Base-by-base conservation (phyloP, 2,888 invertebrate genomes). In the Odiellus spinosus region DNA sequence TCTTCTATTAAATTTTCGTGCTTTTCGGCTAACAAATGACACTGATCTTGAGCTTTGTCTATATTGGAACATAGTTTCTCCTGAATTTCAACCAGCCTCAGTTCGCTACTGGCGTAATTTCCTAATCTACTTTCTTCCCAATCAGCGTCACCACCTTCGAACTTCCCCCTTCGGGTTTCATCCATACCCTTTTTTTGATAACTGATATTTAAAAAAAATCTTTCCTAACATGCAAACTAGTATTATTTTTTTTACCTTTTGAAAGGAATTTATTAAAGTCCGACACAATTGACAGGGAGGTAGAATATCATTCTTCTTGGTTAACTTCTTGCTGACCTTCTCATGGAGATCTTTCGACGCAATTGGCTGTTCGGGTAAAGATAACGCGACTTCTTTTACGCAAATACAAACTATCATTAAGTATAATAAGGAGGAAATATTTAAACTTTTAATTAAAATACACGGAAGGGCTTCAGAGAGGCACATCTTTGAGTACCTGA, bases 131-230 rank as follows among this genome's bases (percentile, higher is more conserved):
- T 84, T 64, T 87, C 85, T 63, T 91, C 91, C 87, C 90, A 91
- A 4, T 84, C 86, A 0, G 87, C 77, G 64, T 91, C 90, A 1
- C 91, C 91, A 3, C 91, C 91, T 58, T 85, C 90, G 67, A 82
- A 88, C 64, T 87, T 86, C 11, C 82, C 83, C 57, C 84, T 75
- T n/a, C 78, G 71, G 0, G 90, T 91, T 55, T 74, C 74, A 52
- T 81, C 79, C 54, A 91, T 68, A 2, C 86, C 88, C 76, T 79
- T 26, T n/a, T n/a, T n/a, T n/a, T n/a, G 57, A 40, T 64, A 63
- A n/a, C n/a, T n/a, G n/a, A n/a, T n/a, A n/a, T n/a, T n/a, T n/a
- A n/a, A n/a, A n/a, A n/a, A n/a, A n/a, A n/a, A n/a, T n/a, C n/a
- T n/a, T n/a, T n/a, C n/a, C n/a, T n/a, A n/a, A n/a, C n/a, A n/a